Evolutionary conservation across 2,797 vertebrate genomes (phyloP), one percentile per base, ranked within the genome.

Genomic region (Pagetopsis macropterus): DNA sequence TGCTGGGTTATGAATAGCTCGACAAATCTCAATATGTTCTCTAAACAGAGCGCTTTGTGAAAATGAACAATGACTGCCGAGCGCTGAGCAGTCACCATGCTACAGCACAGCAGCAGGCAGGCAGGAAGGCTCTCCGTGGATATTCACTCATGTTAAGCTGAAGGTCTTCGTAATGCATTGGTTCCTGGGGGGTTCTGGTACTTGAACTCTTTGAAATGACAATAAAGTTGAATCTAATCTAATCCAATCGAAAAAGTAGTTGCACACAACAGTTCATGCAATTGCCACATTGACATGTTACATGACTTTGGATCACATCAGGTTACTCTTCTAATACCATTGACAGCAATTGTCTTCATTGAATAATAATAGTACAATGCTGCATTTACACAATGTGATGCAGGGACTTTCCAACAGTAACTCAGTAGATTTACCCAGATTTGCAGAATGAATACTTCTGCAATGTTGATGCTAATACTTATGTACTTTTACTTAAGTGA

Each of bases 21-120:
- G 7, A 57, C 65, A 81, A 66, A 75, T 82, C 72, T 81, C 63
- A 52, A 37, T 65, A 65, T 59, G 61, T 80, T 87, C 54, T 33
- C 55, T 41, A 57, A 71, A 83, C 54, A 49, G 50, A 81, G 44
- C 23, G 16, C 69, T 79, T 84, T 83, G 77, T 76, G 66, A 64
- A 72, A 79, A 88, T 66, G 51, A 84, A 72, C 84, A 79, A 76
- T 85, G 63, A 75, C 70, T 82, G 84, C 81, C 57, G 72, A 78
- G 60, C 57, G 3, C 49, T 17, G 49, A 79, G 62, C 56, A 58
- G 68, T 58, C 73, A 58, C 70, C 79, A 84, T 64, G 69, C 70
- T 60, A 52, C 49, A 56, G 37, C 23, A 41, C 55, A 33, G 61
- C 70, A 69, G 54, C 37, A 76, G 41, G 51, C 31, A 76, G 41